These are phyloP conservation scores for Smutsia gigantea DNA, from an alignment of 2,797 vertebrate genomes.

Conservation along the genomic window DNA sequence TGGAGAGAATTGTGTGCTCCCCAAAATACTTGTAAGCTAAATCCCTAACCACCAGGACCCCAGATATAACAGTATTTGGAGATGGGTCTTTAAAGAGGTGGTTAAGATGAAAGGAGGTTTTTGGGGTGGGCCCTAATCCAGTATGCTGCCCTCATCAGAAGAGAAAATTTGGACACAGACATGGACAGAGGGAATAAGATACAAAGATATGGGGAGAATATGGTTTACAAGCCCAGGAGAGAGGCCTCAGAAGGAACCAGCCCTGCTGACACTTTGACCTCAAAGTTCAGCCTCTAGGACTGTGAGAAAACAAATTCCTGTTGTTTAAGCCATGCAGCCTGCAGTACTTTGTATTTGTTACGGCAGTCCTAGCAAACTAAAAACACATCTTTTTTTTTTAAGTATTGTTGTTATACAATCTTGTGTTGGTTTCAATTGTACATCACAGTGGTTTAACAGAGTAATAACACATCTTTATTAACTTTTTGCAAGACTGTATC, in stretches of 20 bases:
- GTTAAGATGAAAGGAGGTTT: not conserved
- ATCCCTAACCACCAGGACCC: not conserved
- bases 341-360: not conserved
- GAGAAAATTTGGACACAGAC: not conserved
- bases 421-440: too few species aligned
- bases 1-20: not conserved
- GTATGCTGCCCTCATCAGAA: not conserved
- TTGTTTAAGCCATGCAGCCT: not conserved
- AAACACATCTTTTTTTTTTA: not conserved
- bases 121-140: not conserved
- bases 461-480: not conserved
- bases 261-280: rapidly evolving
- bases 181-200: not conserved
- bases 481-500: not conserved
- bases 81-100: not conserved
- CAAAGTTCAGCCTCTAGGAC: not conserved
- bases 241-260: not conserved
- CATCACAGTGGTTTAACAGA: not conserved
- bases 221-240: not conserved
- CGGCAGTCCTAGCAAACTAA: not conserved
- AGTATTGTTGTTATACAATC: too few species aligned
- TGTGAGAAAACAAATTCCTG: not conserved
- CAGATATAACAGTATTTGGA: not conserved
- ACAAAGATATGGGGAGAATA: not conserved
- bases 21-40: not conserved